phyloP scores from a whole-genome alignment of 2,797 vertebrate genomes.

The Sebastes vulpes region DNA sequence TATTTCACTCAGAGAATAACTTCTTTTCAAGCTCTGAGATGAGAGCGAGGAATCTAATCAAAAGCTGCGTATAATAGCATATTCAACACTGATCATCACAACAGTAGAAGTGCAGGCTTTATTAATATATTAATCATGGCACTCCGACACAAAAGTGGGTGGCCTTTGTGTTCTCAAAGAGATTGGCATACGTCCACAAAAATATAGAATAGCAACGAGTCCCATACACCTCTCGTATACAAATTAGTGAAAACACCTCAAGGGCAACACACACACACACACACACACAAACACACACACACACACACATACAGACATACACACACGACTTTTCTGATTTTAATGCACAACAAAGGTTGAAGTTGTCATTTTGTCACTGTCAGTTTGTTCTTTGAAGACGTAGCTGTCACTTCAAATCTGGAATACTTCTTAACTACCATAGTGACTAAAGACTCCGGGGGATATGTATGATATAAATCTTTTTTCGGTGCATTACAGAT shows the following conservation, averaged over 20 bases:
- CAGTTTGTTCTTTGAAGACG: slow-evolving; percentile 45
- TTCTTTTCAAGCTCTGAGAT: slow-evolving; percentile 25
- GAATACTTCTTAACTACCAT: slow-evolving; percentile 16
- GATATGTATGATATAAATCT: slow-evolving; percentile 9
- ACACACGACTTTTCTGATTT: neutral
- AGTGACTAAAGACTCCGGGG: slow-evolving; percentile 21
- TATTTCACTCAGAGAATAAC: slow-evolving; percentile 3
- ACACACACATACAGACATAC: neutral
- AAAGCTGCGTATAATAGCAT: neutral
- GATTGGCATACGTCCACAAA: slow-evolving; percentile 5
- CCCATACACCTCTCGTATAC: slow-evolving; percentile 4
- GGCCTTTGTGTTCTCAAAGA: slow-evolving; percentile 16
- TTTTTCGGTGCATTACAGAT: slow-evolving; percentile 16
- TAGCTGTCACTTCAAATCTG: slow-evolving; percentile 32
- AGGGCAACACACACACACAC: slow-evolving; percentile 7
- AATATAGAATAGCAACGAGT: slow-evolving; percentile 8
- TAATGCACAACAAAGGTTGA: slow-evolving; percentile 24
- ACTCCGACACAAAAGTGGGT: slow-evolving; percentile 31
- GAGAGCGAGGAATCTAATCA: slow-evolving; percentile 10
- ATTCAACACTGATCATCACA: slow-evolving; percentile 20
- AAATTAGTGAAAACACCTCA: slow-evolving; percentile 45
- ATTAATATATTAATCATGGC: slow-evolving; percentile 44
- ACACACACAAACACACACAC: neutral
- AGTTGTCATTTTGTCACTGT: slow-evolving; percentile 47
- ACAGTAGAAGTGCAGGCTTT: slow-evolving; percentile 16